Conservation (phyloP, 1,140 invertebrate species). For the Glossosoma conforme region DNA sequence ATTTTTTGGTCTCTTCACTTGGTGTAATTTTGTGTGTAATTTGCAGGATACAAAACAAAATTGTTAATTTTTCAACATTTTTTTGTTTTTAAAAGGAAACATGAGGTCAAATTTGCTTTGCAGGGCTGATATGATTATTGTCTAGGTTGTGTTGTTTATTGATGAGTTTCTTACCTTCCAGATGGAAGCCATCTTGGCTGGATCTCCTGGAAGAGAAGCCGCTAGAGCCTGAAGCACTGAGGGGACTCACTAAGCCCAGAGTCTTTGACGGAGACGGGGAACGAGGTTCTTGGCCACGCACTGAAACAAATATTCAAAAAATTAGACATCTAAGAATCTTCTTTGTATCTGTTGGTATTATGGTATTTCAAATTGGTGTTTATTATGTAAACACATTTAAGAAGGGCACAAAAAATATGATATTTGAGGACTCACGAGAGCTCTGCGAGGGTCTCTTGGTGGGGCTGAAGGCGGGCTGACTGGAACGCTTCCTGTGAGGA, state of each 20-base stretch:
- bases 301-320: conserved; percentile 48
- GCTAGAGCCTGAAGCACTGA: conserved; percentile 78
- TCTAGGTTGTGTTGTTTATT: too few species aligned
- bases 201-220: conserved; percentile 87
- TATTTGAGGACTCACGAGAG: conserved; percentile 43
- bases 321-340: too few species aligned
- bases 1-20: too few species aligned
- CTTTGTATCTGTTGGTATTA: too few species aligned
- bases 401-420: conserved; percentile 6
- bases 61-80: too few species aligned
- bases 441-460: conserved; percentile 63
- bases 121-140: too few species aligned
- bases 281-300: conserved; percentile 65
- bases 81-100: too few species aligned
- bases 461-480: conserved; percentile 59
- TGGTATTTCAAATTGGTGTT: not conserved
- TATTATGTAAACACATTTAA: not conserved
- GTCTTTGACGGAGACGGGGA: conserved; percentile 77
- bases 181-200: conserved; percentile 85
- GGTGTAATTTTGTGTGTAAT: too few species aligned
- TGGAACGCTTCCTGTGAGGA: conserved; percentile 58
- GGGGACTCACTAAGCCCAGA: conserved; percentile 55
- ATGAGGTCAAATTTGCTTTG: too few species aligned
- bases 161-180: conserved; percentile 65
- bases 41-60: too few species aligned